Conservation (phyloP, 2,113 vertebrate species). For the Neofelis nebulosa region DNA sequence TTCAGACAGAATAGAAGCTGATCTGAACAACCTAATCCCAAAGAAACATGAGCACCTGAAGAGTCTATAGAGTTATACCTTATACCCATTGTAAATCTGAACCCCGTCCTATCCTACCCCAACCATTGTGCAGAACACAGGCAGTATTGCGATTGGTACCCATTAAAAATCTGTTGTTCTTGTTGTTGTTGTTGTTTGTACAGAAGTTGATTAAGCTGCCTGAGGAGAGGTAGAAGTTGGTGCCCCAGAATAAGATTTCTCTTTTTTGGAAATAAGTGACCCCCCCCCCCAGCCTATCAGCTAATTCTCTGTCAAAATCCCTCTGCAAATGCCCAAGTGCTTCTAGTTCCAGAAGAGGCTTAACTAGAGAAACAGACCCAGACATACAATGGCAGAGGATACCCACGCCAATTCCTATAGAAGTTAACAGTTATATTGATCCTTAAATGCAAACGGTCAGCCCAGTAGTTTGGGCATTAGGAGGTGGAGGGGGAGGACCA, state of each 20-base stretch:
- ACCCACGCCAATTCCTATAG: neutral
- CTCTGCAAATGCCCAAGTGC: neutral
- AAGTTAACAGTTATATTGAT: neutral
- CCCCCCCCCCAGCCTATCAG: neutral
- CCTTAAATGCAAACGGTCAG: neutral
- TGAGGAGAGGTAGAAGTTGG: conserved; percentile 30
- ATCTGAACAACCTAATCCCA: conserved; percentile 39
- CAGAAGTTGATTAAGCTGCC: conserved; percentile 36
- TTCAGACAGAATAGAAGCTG: conserved; percentile 42
- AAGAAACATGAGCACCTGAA: conserved; percentile 23
- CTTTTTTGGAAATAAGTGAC: neutral
- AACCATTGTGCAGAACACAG: neutral
- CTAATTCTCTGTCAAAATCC: neutral
- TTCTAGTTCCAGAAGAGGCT: neutral
- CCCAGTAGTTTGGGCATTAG: neutral
- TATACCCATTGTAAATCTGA: neutral
- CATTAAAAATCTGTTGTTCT: conserved; percentile 29
- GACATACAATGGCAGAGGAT: neutral
- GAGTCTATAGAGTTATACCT: neutral
- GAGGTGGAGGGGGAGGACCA: no score
- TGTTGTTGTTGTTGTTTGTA: conserved; percentile 37
- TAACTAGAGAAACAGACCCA: neutral
- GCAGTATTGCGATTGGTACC: neutral
- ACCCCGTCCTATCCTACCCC: neutral
- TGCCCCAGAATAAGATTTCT: neutral